phyloP scores from a whole-genome alignment of 64 coral and sea anemone species.

The Platygyra sinensis region DNA sequence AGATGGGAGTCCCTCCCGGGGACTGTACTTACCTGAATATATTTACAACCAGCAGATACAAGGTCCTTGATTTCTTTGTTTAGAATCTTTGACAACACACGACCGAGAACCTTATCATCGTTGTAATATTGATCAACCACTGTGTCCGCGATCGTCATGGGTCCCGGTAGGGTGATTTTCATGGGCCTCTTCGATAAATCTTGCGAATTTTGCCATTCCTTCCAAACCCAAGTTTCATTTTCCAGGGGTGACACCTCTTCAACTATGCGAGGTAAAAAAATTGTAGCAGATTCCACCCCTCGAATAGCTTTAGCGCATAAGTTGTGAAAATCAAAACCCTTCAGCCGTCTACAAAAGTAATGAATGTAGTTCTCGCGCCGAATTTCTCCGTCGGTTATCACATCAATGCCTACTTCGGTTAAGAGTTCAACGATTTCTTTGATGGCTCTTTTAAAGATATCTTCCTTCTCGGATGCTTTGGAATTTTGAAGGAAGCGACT shows the following conservation, averaged over 20 bases:
- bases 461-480: constrained; percentile 5
- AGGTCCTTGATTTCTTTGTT: constrained; percentile 74
- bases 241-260: constrained; percentile 25
- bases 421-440: constrained; percentile 53
- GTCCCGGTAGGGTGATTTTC: constrained; percentile 83
- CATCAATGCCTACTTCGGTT: constrained; percentile 63
- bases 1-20: neutral
- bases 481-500: constrained; percentile 14
- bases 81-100: constrained; percentile 45
- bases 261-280: constrained; percentile 59
- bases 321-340: constrained; percentile 83
- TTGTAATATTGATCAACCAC: constrained; percentile 62
- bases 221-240: constrained; percentile 37
- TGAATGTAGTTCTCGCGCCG: constrained; percentile 80
- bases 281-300: constrained; percentile 37
- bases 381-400: constrained; percentile 84
- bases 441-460: constrained; percentile 33
- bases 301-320: constrained; percentile 55
- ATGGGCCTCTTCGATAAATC: constrained; percentile 34
- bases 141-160: constrained; percentile 76
- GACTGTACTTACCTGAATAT: constrained; percentile 75
- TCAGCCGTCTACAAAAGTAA: constrained; percentile 77
- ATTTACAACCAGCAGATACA: constrained; percentile 69
- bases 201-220: constrained; percentile 75
- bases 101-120: constrained; percentile 33